phyloP scores from a whole-genome alignment of 2,113 vertebrate species.

The Mesoclemmys tuberculata region DNA sequence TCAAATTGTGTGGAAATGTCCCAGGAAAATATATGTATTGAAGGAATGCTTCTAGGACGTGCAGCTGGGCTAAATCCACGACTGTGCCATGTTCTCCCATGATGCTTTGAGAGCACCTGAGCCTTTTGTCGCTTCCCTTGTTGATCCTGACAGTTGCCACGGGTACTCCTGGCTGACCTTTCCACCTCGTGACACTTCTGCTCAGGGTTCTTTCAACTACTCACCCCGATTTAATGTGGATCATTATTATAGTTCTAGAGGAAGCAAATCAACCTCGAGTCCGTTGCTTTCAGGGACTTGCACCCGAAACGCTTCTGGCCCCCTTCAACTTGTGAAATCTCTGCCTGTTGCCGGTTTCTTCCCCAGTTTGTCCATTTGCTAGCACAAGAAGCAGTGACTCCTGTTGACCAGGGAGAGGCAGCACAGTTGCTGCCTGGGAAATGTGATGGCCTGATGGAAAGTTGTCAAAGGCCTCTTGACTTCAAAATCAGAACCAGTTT shows the following conservation, averaged over 20 bases:
- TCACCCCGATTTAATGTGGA: too few species aligned
- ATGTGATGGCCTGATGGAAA: background rate
- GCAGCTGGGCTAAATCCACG: too few species aligned
- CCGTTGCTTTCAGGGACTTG: background rate
- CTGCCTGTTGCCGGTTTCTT: background rate
- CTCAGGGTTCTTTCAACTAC: too few species aligned
- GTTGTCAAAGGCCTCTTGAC: background rate
- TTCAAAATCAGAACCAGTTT: background rate
- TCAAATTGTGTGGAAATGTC: background rate
- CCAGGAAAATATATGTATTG: too few species aligned
- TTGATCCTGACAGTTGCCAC: too few species aligned
- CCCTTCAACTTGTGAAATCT: background rate
- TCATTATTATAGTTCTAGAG: background rate
- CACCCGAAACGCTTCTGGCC: background rate
- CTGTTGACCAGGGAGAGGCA: background rate
- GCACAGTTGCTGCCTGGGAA: background rate
- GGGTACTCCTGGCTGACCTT: too few species aligned
- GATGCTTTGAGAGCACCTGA: too few species aligned
- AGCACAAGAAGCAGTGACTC: background rate
- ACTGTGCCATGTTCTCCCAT: too few species aligned
- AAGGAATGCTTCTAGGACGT: too few species aligned
- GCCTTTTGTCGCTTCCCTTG: too few species aligned
- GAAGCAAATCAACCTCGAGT: background rate
- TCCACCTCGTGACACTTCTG: too few species aligned
- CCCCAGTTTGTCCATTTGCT: background rate